Base-by-base conservation (phyloP, 2,113 vertebrate species). In the Paedocypris sp. region DNA sequence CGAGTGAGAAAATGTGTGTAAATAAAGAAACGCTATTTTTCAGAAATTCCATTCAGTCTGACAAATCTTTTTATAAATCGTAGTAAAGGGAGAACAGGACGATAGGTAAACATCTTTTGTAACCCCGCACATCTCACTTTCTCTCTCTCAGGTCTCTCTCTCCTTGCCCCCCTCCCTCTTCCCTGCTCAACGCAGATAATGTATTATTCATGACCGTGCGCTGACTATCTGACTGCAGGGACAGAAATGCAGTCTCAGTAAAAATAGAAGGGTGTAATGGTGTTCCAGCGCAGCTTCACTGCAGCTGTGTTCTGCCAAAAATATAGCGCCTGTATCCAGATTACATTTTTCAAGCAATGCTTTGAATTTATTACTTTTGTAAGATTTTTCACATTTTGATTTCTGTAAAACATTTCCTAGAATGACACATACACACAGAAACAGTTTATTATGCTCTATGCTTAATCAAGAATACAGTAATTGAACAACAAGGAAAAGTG, bases 121-220 rank as follows among this genome's bases (percentile, higher is more conserved):
- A 29, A 4, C 22, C 32, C 16, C 12, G 26, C 9, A 42, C 10
- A 47, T 15, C 43, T 18, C 25, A n/a, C 35, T 33, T 8, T 46
- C 22, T 16, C 50, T 16, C 47, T 10, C 45, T 15, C 42, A 12
- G 6, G 11, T 13, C 22, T 26, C 23, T 20, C 29, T 32, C 29
- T 33, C 11, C 23, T 3, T 33, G 20, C 16, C 6, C 16, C 38
- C 19, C 38, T 41, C 15, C 4, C 16, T 41, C 16, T 18, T 3
- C 8, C 22, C 18, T 22, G 15, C 26, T 31, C 38, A 43, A 4
- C 54, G 16, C 13, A 29, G 25, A n/a, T 18, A 43, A 80, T 85
- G 73, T 78, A 83, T 83, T 81, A 85, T 83, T 83, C 73, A 85
- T 80, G 26, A 15, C 66, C 41, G 61, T 50, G 62, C 74, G 52